Conservation (phyloP, 2,888 invertebrate species). For the Mayetiola destructor region DNA sequence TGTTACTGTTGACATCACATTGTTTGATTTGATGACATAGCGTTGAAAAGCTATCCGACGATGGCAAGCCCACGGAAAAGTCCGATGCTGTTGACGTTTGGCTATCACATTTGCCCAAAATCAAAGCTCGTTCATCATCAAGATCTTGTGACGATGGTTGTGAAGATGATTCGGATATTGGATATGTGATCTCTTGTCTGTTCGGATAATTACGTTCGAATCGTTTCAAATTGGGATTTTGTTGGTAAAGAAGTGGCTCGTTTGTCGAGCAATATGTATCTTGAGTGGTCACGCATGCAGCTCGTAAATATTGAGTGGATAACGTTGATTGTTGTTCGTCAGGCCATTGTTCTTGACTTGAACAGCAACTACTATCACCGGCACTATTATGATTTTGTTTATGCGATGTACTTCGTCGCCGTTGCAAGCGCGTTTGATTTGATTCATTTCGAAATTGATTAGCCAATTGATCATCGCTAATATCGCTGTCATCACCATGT, state of each 20-base stretch:
- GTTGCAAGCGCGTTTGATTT: slow-evolving; percentile 1
- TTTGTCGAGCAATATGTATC: slow-evolving; percentile 16
- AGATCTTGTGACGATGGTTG: not conserved
- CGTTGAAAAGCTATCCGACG: too few species aligned
- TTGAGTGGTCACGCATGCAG: slow-evolving; percentile 12
- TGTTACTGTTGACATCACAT: not conserved
- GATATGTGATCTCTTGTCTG: not conserved
- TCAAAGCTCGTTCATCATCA: not conserved
- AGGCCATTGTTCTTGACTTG: slow-evolving; percentile 22
- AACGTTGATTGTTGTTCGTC: slow-evolving; percentile 10
- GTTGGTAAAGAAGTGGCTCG: slow-evolving; percentile 9
- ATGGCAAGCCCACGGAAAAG: not conserved
- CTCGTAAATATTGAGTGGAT: not conserved
- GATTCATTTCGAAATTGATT: not conserved
- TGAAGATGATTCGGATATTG: not conserved
- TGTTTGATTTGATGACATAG: too few species aligned
- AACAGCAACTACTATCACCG: slow-evolving; percentile 16
- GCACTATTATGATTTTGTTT: slow-evolving; percentile 13
- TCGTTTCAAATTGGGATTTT: slow-evolving; percentile 1
- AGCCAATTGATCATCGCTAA: not conserved
- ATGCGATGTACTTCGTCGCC: not conserved
- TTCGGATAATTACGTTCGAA: slow-evolving; percentile 7
- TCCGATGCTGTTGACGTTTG: not conserved
- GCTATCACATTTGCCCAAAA: not conserved
- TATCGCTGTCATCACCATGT: not conserved